Percentiles rank a stretch among this genome's conserved stretches.
These are phyloP conservation scores for Allenopithecus nigroviridis DNA, from an alignment of 2,797 vertebrate species.

Conservation along the genomic window DNA sequence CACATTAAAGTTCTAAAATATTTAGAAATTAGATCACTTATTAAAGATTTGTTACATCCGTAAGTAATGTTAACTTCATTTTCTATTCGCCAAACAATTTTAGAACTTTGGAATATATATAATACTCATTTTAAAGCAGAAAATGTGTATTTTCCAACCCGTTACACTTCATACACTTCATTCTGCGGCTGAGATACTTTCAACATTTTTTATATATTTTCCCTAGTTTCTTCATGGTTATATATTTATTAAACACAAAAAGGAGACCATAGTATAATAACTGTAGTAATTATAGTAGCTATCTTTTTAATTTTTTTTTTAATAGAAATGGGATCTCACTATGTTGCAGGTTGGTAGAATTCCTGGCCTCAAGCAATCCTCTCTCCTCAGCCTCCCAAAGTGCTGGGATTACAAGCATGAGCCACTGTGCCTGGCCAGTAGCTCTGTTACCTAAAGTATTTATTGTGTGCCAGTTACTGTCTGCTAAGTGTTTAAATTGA, in stretches of 20 bases:
- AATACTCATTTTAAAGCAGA: conserved; percentile 13
- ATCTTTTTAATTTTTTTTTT: not conserved
- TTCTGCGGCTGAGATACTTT: not conserved
- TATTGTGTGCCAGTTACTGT: not conserved
- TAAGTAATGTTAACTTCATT: not conserved
- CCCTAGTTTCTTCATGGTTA: not conserved
- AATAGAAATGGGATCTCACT: not conserved
- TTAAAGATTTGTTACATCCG: not conserved
- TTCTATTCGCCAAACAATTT: not conserved
- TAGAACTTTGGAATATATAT: not conserved
- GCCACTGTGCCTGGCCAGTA: not conserved
- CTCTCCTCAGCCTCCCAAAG: not conserved
- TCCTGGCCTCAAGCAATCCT: not conserved
- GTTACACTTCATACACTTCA: not conserved
- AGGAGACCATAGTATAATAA: not conserved
- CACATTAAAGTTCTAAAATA: conserved; percentile 46
- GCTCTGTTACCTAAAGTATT: not conserved
- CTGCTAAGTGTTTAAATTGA: not conserved
- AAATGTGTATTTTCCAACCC: not conserved
- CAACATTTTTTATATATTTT: not conserved
- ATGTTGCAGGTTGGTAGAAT: not conserved
- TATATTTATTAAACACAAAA: conserved; percentile 32
- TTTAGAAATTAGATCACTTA: not conserved
- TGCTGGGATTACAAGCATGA: not conserved
- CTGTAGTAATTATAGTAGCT: not conserved